These are phyloP conservation scores for Grus americana DNA, from an alignment of 2,113 vertebrate genomes.

Conservation along the genomic window DNA sequence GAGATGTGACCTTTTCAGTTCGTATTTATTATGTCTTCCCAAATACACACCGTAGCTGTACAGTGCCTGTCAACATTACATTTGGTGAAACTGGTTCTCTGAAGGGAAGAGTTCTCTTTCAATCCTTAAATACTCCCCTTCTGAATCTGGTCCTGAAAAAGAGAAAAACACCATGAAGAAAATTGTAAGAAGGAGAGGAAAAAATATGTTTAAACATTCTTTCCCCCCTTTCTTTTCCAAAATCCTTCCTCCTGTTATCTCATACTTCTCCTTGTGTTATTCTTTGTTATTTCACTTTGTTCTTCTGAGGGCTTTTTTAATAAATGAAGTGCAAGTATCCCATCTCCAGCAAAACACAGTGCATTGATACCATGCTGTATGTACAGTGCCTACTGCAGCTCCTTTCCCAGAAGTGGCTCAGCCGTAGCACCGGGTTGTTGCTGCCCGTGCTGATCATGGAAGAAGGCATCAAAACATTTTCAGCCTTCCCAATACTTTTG, in stretches of 20 bases:
- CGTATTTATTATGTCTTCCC: conserved; percentile 64
- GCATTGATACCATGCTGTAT: not conserved
- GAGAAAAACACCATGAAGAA: not conserved
- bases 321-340: not conserved
- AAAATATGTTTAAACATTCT: not conserved
- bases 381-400: accelerated
- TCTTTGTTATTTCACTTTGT: not conserved
- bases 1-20: conserved; percentile 73
- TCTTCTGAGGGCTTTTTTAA: not conserved
- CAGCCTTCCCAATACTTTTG: not conserved
- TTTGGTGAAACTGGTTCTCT: conserved; percentile 2
- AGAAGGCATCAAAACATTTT: not conserved
- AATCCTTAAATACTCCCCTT: not conserved
- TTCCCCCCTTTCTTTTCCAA: not conserved
- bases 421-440: not conserved
- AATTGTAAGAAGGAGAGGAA: not conserved
- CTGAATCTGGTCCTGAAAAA: not conserved
- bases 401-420: not conserved
- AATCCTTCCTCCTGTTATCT: not conserved
- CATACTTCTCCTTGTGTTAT: not conserved
- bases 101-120: conserved; percentile 18
- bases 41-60: conserved; percentile 42
- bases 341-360: not conserved
- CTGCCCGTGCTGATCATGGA: not conserved
- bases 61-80: conserved; percentile 62